A percentile compares a stretch with the other conserved stretches of the same genome.
These are phyloP conservation scores for Poecile atricapillus DNA, from an alignment of 2,113 vertebrate genomes.

Conservation along the genomic window DNA sequence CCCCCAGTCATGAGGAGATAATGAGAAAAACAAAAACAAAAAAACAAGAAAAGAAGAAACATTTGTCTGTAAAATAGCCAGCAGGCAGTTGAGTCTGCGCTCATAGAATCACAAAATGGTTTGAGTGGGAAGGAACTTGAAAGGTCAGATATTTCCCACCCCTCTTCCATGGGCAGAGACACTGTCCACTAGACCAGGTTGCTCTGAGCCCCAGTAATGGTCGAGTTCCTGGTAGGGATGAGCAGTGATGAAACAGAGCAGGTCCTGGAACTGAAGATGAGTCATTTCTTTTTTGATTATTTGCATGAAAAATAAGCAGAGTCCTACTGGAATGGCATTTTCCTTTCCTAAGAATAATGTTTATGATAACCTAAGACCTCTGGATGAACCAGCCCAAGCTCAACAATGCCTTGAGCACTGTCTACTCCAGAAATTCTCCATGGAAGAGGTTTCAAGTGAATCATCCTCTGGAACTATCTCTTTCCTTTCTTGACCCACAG, in stretches of 20 bases:
- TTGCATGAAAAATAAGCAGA: not conserved
- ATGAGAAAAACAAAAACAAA: not conserved
- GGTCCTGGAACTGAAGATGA: not conserved
- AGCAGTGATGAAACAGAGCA: not conserved
- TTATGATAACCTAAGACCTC: not conserved
- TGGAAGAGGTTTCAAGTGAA: not conserved
- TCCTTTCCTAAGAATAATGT: not conserved
- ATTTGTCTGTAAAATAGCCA: not conserved
- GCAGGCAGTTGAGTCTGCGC: not conserved
- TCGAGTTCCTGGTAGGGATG: not conserved
- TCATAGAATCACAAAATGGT: not conserved
- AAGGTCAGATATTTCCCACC: not conserved
- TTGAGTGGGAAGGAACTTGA: not conserved
- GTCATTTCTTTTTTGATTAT: not conserved
- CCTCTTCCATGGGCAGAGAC: not conserved
- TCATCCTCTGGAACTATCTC: not conserved
- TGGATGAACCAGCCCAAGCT: not conserved
- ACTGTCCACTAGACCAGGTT: not conserved
- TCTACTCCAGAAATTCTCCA: not conserved
- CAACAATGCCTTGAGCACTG: not conserved
- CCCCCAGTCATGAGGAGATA: fast-evolving
- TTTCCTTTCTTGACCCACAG: not conserved
- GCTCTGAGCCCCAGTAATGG: not conserved
- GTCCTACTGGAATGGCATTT: not conserved
- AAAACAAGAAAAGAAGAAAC: not conserved